Evolutionary conservation across 2,113 vertebrate species (phyloP).

Genomic region (Sialia sialis): DNA sequence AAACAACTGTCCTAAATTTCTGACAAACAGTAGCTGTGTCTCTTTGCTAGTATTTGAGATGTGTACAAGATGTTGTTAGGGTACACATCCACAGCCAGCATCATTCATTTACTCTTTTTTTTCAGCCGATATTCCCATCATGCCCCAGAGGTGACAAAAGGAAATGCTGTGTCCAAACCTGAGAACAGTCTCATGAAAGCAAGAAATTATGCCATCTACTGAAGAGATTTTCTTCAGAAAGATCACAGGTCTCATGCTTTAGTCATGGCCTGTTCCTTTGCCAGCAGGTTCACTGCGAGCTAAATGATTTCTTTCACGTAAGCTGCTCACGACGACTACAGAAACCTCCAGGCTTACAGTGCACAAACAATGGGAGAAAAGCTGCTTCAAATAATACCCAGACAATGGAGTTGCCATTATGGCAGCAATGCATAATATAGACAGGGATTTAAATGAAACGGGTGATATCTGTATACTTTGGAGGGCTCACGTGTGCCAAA

Average conservation of each 20-base stretch:
- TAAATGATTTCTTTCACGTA: conserved; percentile 57
- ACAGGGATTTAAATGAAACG: conserved; percentile 7
- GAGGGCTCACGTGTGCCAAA: conserved; percentile 24
- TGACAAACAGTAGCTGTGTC: conserved; percentile 14
- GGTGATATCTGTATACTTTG: neutral
- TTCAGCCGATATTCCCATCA: neutral
- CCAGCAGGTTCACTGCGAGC: conserved; percentile 24
- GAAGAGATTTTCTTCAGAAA: conserved; percentile 40
- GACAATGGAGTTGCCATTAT: conserved; percentile 43
- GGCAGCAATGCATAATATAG: conserved; percentile 20
- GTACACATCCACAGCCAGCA: neutral
- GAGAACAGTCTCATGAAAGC: conserved; percentile 21
- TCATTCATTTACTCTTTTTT: neutral
- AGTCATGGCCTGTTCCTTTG: neutral
- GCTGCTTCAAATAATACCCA: conserved; percentile 46
- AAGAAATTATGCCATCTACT: conserved; percentile 46
- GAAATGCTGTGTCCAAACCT: neutral
- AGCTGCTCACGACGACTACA: conserved; percentile 35
- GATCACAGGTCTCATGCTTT: conserved; percentile 38
- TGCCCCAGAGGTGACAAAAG: neutral
- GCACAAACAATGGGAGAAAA: conserved; percentile 52
- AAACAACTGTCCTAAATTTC: conserved; percentile 29
- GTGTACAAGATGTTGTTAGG: neutral
- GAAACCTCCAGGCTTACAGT: conserved; percentile 61
- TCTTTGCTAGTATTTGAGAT: neutral